These are phyloP conservation scores for Sinocyclocheilus grahami DNA, from an alignment of 2,113 vertebrate species.

Conservation along the genomic window DNA sequence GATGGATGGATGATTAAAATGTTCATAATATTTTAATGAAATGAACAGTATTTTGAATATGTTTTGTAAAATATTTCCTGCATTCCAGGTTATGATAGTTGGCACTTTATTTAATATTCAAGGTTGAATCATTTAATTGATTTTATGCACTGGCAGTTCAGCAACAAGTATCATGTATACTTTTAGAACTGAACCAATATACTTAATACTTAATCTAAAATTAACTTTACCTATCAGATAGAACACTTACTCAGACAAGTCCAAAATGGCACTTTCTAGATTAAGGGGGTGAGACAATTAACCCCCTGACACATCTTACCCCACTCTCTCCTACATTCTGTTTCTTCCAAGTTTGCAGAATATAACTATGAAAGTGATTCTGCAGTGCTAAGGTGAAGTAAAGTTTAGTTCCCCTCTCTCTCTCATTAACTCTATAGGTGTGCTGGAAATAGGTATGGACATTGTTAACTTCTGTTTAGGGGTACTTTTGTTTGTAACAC, in stretches of 20 bases:
- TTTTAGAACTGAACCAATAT: not conserved
- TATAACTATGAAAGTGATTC: slow-evolving; percentile 13
- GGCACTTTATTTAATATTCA: not conserved
- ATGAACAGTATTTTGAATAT: too few species aligned
- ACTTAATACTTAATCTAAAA: too few species aligned
- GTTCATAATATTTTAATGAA: too few species aligned
- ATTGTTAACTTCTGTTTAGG: slow-evolving; percentile 52
- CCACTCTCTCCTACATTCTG: not conserved
- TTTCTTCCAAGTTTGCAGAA: not conserved
- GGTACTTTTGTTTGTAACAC: slow-evolving; percentile 47
- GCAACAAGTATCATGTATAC: not conserved
- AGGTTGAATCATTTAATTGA: not conserved
- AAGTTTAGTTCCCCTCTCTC: slow-evolving; percentile 4
- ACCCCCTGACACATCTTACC: not conserved
- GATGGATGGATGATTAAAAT: too few species aligned
- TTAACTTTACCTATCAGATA: not conserved
- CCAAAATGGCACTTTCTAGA: not conserved
- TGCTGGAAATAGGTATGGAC: slow-evolving; percentile 54
- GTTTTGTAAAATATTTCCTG: too few species aligned
- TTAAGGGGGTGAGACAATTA: not conserved
- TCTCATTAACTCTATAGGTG: slow-evolving; percentile 29
- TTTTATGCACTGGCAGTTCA: not conserved
- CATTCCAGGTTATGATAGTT: not conserved
- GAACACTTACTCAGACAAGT: not conserved
- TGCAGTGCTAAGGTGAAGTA: slow-evolving; percentile 31